A percentile compares a stretch with the other conserved stretches of the same genome.
These are phyloP conservation scores for Pseudomyrmex pallidus DNA, from an alignment of 1,140 invertebrate genomes.

Conservation along the genomic window DNA sequence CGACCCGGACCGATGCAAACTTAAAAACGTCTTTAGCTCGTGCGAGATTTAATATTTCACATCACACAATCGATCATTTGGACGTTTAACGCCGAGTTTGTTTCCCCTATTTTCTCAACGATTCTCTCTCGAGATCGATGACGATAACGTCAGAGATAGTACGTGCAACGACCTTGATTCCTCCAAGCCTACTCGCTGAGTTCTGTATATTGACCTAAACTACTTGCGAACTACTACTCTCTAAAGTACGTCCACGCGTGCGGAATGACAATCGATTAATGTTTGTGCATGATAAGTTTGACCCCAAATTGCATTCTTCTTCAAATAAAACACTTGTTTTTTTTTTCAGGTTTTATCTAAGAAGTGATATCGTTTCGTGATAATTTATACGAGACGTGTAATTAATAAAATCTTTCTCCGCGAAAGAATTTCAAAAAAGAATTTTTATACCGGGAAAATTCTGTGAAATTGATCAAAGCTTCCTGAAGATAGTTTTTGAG, in stretches of 20 bases:
- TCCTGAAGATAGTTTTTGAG: too few relatives aligned
- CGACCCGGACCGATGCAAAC: conserved; percentile 5
- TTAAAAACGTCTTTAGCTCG: conserved; percentile 3
- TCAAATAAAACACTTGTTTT: background rate
- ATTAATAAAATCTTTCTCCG: too few relatives aligned
- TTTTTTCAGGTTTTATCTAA: too few relatives aligned
- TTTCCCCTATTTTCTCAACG: conserved; percentile 3
- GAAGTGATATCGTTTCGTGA: too few relatives aligned
- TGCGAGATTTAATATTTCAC: conserved; percentile 24
- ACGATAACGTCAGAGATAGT: background rate
- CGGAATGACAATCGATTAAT: conserved; percentile 5
- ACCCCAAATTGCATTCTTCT: background rate
- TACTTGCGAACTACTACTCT: conserved; percentile 10
- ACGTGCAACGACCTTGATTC: conserved; percentile 33
- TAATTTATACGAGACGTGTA: too few relatives aligned
- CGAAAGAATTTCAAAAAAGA: too few relatives aligned
- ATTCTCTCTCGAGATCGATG: conserved; percentile 28
- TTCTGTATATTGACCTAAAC: conserved; percentile 20
- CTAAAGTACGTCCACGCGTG: background rate
- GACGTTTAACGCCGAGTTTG: background rate
- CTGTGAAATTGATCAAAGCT: too few relatives aligned
- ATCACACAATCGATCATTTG: conserved; percentile 34
- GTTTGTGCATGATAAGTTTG: background rate
- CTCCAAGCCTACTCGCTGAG: conserved; percentile 8
- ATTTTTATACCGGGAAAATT: too few relatives aligned